Evolutionary conservation across 23 tunicate species (phyloP), one percentile per base, ranked within the genome.

Genomic region (Botrylloides violaceus): DNA sequence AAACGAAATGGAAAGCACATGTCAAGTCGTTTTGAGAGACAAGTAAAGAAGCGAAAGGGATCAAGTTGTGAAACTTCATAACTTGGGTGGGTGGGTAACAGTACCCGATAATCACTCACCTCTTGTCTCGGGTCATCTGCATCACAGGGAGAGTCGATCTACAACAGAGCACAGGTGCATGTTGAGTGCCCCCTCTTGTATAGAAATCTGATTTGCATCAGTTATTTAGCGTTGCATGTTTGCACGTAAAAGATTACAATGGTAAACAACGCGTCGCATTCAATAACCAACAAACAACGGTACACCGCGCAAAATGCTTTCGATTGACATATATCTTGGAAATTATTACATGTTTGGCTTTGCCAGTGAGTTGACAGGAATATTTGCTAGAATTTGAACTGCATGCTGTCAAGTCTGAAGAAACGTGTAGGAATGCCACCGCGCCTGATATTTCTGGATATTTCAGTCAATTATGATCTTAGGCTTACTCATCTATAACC

Each of bases 41-140:
- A 5, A 58, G 26, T 58, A 58, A 23, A 4, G 12, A 4, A 9
- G 12, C 29, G 12, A 29, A 4, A 58, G 62, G 62, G 62, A 58
- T 58, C 62, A 63, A 31, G 19, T 31, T 31, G 35, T 31, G 7
- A 31, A 63, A 29, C n/a, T n/a, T n/a, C n/a, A n/a, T 29, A 33
- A 63, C 70, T 21, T 63, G 70, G 70, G 70, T 63, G 70, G 70
- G 70, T 63, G 36, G 7, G 70, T 25, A 63, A 63, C 36, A 31
- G 34, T 27, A 63, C 70, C 70, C 35, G 70, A 19, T 63, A 63
- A 63, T 12, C 70, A 28, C 32, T 31, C 33, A 34, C 26, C 70
- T n/a, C 70, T 23, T 25, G 32, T 63, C 33, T 7, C 36, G 35
- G 33, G 70, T 63, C 35, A 63, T 19, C 26, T 33, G 64, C 29